Evolutionary conservation across 2,113 vertebrate species (phyloP).

Genomic region (Microcebus jonahi): DNA sequence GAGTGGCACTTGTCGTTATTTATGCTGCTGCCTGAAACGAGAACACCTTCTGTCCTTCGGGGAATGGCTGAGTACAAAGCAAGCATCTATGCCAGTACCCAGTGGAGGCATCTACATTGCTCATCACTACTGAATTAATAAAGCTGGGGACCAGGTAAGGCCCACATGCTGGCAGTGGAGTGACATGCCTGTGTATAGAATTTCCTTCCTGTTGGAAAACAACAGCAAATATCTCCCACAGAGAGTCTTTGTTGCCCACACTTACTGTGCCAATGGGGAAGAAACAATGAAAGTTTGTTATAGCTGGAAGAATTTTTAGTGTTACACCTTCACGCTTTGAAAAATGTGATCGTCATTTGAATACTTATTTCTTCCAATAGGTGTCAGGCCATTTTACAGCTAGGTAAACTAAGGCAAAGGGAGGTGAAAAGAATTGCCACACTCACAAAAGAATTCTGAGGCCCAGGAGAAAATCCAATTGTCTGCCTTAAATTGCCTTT

Average conservation of each 20-base stretch:
- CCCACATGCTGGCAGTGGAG: background rate
- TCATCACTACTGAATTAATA: constrained; percentile 5
- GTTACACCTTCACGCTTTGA: background rate
- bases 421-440: background rate
- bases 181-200: background rate
- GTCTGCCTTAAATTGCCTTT: background rate
- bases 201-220: background rate
- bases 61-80: background rate
- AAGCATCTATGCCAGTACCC: background rate
- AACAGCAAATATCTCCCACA: background rate
- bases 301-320: background rate
- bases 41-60: background rate
- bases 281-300: background rate
- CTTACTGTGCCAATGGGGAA: background rate
- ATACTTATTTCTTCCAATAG: background rate
- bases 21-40: background rate
- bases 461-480: background rate
- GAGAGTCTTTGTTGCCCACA: background rate
- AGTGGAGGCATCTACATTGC: background rate
- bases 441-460: background rate
- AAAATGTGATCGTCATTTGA: background rate
- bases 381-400: background rate
- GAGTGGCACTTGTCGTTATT: background rate
- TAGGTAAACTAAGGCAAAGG: background rate
- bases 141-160: background rate